A percentile compares a stretch with the other conserved stretches of the same genome.
phyloP scores from a whole-genome alignment of 2,888 invertebrate genomes.

The Pseudococcus jackbeardsleyi region DNA sequence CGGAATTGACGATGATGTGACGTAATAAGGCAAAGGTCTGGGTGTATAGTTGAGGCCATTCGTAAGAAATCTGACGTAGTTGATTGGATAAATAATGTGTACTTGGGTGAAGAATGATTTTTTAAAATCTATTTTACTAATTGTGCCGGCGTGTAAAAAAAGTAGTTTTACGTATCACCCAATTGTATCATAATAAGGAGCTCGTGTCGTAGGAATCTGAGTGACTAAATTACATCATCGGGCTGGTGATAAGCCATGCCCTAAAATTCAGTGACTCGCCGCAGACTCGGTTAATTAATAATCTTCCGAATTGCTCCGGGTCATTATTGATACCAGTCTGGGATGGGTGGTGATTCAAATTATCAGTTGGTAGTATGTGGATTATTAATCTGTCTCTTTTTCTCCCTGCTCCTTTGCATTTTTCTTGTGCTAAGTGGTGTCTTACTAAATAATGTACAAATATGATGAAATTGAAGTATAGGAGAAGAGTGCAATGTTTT shows the following conservation, averaged over 20 bases:
- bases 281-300: background rate
- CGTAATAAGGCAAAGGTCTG: background rate
- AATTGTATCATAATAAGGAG: too few relatives aligned
- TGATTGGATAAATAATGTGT: background rate
- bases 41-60: background rate
- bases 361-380: background rate
- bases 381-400: background rate
- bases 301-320: background rate
- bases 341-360: background rate
- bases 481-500: background rate
- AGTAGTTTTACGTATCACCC: too few relatives aligned
- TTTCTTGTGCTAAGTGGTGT: background rate
- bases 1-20: background rate
- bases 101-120: background rate
- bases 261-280: background rate
- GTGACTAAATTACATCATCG: background rate
- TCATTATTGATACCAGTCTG: conserved; percentile 1
- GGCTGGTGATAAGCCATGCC: background rate
- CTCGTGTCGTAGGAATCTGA: background rate
- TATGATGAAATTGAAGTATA: background rate
- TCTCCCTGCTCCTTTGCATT: background rate
- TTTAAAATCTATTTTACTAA: too few relatives aligned
- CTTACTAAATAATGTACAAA: background rate
- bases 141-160: too few relatives aligned
- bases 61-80: background rate